These are phyloP conservation scores for Darevskia nairensis DNA, from an alignment of 2,797 vertebrate species.

Conservation along the genomic window DNA sequence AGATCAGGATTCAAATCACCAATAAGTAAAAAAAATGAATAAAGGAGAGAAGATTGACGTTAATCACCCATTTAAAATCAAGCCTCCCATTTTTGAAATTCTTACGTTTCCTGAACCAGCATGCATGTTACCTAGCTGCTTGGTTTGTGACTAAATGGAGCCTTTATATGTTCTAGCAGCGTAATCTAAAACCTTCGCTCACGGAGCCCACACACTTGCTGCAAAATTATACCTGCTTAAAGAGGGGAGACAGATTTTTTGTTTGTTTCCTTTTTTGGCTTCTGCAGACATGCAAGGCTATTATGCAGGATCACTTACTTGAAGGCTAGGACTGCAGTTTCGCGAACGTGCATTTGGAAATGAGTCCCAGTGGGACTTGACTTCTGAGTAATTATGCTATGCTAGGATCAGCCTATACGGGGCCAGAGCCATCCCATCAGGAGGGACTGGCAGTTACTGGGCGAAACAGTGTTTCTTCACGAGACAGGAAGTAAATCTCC, in stretches of 20 bases:
- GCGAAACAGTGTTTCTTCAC: background rate
- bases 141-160: background rate
- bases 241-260: background rate
- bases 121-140: too few relatives aligned
- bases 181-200: background rate
- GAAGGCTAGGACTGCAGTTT: background rate
- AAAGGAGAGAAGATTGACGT: too few relatives aligned
- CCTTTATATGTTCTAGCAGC: too few relatives aligned
- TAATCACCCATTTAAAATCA: background rate
- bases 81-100: background rate
- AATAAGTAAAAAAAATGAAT: background rate
- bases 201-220: accelerated
- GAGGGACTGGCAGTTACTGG: background rate
- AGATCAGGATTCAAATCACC: background rate
- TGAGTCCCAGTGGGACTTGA: background rate
- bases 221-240: background rate
- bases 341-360: background rate
- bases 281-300: background rate
- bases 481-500: background rate
- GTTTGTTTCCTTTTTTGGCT: background rate
- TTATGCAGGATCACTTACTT: background rate
- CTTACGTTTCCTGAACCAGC: background rate
- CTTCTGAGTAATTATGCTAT: background rate
- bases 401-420: background rate
- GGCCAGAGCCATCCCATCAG: background rate